These are phyloP conservation scores for Typhlichthys eigenmanni DNA, from an alignment of 2,797 vertebrate species.

Conservation along the genomic window DNA sequence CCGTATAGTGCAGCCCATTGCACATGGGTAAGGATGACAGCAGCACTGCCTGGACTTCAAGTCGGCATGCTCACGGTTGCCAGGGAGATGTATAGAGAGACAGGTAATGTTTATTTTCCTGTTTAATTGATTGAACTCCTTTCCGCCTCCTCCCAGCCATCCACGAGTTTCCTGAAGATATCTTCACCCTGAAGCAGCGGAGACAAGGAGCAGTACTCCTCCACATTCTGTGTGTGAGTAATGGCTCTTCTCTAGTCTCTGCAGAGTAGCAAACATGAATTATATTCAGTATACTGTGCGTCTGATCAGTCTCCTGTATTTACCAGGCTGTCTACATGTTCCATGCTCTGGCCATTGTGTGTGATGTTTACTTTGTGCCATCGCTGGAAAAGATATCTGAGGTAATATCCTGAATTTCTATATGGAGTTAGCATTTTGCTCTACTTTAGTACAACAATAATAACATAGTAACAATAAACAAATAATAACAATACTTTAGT, in stretches of 20 bases:
- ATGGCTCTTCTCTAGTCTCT: background rate
- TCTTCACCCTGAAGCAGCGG: conserved; percentile 75
- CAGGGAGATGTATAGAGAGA: conserved; percentile 12
- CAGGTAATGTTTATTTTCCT: background rate
- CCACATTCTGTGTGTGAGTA: conserved; percentile 80
- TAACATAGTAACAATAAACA: too few species aligned
- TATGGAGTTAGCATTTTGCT: background rate
- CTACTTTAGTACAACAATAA: too few species aligned
- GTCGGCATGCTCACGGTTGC: conserved; percentile 18
- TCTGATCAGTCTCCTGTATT: conserved; percentile 28
- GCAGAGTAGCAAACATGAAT: background rate
- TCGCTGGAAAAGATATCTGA: conserved; percentile 81
- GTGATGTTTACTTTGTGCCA: conserved; percentile 83
- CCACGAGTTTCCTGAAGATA: conserved; percentile 79
- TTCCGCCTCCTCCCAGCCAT: conserved; percentile 58
- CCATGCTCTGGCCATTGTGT: conserved; percentile 81
- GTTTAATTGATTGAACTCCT: conserved; percentile 9
- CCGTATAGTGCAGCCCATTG: too few species aligned
- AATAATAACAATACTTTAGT: too few species aligned
- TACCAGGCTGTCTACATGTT: conserved; percentile 83
- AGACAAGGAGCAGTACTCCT: conserved; percentile 78
- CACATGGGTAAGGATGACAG: background rate
- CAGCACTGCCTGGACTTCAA: conserved; percentile 13
- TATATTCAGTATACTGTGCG: background rate
- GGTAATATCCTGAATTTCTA: conserved; percentile 56